Conservation (phyloP, 2,113 vertebrate species). For the Notarius quadriscutis region DNA sequence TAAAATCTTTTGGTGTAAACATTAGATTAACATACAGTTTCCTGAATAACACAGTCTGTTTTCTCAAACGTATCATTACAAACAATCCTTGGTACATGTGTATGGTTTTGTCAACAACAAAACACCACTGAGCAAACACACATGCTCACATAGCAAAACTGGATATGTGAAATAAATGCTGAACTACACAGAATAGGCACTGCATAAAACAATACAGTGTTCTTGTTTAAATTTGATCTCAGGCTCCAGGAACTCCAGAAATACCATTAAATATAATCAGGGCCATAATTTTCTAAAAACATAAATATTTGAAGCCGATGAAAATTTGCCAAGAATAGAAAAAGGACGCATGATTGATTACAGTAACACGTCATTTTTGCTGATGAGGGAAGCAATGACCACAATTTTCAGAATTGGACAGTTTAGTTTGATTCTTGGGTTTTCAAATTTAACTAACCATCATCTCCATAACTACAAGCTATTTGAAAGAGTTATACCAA, state of each 20-base stretch:
- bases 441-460: background rate
- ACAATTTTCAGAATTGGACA: background rate
- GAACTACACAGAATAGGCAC: background rate
- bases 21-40: background rate
- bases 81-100: background rate
- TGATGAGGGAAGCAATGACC: background rate
- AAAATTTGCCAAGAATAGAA: background rate
- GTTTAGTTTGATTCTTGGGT: background rate
- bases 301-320: background rate
- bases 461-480: background rate
- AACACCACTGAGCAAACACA: background rate
- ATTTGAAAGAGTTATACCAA: background rate
- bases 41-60: background rate
- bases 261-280: background rate
- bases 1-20: background rate
- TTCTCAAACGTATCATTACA: background rate
- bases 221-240: background rate
- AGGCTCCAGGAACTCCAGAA: background rate
- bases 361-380: background rate
- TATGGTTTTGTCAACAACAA: slow-evolving; percentile 1
- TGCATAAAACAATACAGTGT: background rate
- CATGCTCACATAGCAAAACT: background rate
- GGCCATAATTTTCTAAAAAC: background rate
- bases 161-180: background rate
- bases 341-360: background rate